Evolutionary conservation across 2,797 vertebrate genomes (phyloP), one percentile per base, ranked within the genome.

Genomic region (Synanceia verrucosa): DNA sequence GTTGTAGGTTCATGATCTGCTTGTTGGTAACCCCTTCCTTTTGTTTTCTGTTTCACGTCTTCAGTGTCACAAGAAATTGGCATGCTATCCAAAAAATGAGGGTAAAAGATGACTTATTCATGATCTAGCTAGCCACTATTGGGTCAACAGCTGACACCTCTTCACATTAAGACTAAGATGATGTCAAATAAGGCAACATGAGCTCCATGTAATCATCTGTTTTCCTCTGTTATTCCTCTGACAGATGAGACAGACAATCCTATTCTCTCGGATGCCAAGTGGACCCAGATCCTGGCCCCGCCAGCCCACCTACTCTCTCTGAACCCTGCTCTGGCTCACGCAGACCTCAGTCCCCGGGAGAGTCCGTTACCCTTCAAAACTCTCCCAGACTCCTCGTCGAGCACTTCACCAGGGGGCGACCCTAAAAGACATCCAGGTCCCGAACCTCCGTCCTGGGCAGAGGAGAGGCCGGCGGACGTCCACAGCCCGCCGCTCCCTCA

Each of bases 231-330:
- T 55, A 43, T 53, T 58, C 41, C 6, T 73, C 33, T 43, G 4
- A 26, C 89, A 99, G 98, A 96, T 97, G 97, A 97, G 44, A 87
- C 95, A 5, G 94, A 97, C 92, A 95, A 95, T 78, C 94, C 97
- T 67, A 90, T 94, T 46, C 93, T 98, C 71, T 90, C 96, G 9
- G 96, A 97, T 79, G 92, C 96, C 70, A 99, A 97, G 89, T 99
- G 97, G 97, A 97, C 94, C 87, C 97, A 97, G 94, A 97, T 99
- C 89, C 89, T 99, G 93, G 96, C 97, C 84, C 94, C 96, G 0
- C 90, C 96, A 4, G 87, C 97, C 86, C 89, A 93, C 82, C 91
- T 83, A 68, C 92, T 97, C 12, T 93, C 96, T 2, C 92, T 96
- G 88, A 97, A 94, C 86, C 92, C 96, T 0, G 82, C 94, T 1